Conservation (phyloP, 2,113 vertebrate genomes). For the Plecotus auritus region DNA sequence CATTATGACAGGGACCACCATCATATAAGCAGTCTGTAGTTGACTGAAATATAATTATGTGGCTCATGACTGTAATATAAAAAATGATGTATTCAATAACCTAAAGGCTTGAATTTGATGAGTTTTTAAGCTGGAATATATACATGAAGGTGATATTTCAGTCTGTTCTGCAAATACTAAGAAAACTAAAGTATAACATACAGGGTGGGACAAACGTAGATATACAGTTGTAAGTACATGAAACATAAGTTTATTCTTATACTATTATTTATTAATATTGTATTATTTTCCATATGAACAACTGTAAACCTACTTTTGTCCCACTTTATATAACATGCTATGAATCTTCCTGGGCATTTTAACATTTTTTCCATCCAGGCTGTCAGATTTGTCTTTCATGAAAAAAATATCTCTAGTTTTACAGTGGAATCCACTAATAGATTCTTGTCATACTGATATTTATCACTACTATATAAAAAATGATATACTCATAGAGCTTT, state of each 20-base stretch:
- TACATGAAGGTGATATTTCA: not conserved
- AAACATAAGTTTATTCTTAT: not conserved
- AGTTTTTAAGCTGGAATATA: not conserved
- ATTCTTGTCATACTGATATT: not conserved
- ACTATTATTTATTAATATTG: not conserved
- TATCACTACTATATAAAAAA: not conserved
- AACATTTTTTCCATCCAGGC: not conserved
- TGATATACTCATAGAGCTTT: not conserved
- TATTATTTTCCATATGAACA: not conserved
- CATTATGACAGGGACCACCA: no score
- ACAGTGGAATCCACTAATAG: not conserved
- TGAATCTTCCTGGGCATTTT: constrained; percentile 4
- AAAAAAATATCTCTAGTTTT: constrained; percentile 31
- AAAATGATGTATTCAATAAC: not conserved
- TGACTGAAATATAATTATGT: not conserved
- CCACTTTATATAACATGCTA: not conserved
- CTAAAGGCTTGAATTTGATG: not conserved
- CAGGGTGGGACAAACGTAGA: not conserved
- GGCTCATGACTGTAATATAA: not conserved
- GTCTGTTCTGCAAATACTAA: not conserved
- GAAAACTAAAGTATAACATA: not conserved
- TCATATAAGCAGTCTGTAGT: no score
- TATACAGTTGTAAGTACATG: not conserved
- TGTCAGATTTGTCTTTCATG: constrained; percentile 10
- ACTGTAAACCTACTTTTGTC: not conserved